Evolutionary conservation across 2,888 invertebrate species (phyloP), one percentile per base, ranked within the genome.

Genomic region (Cyclophora albipunctata): DNA sequence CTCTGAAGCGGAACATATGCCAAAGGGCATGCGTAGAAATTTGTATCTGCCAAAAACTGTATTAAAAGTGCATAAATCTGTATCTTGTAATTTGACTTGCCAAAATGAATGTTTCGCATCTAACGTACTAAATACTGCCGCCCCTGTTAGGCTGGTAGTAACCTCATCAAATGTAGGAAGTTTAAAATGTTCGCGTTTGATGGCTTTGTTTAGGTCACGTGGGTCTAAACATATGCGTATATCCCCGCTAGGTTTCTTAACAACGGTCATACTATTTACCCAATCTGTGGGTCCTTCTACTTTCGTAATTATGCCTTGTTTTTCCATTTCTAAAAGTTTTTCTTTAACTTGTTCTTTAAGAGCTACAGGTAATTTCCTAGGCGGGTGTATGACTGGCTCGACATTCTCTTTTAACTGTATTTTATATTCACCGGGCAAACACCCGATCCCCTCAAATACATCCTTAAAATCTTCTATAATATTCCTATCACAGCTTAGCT

Each of bases 221-320:
- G 67, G 67, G 45, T 67, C 64, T n/a, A 67, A 20, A 49, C 64
- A 65, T 4, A 66, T 58, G 1, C 64, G 52, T 4, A 68, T 34
- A 35, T 63, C 57, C 1, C 63, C 63, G 45, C 61, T 59, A 0
- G 56, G 47, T 52, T 68, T 68, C 46, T 52, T 58, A 0, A 62
- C 66, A 0, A 66, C 58, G 1, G 59, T 62, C 49, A 65, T 57
- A n/a, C 59, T 60, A 41, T 7, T 41, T 7, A 41, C 41, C 41
- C 41, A 41, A 7, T 41, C 41, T 7, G 41, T n/a, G n/a, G 41
- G 41, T n/a, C 41, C 41, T 41, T 41, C 41, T 7, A 41, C 41
- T 41, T 41, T 41, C 41, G 41, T 51, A 5, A 67, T 60, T 3
- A 62, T 53, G 3, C 54, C 55, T 4, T 57, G 44, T 7, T 42